These are phyloP conservation scores for Hemiscyllium ocellatum DNA, from an alignment of 2,113 vertebrate species.

Conservation along the genomic window DNA sequence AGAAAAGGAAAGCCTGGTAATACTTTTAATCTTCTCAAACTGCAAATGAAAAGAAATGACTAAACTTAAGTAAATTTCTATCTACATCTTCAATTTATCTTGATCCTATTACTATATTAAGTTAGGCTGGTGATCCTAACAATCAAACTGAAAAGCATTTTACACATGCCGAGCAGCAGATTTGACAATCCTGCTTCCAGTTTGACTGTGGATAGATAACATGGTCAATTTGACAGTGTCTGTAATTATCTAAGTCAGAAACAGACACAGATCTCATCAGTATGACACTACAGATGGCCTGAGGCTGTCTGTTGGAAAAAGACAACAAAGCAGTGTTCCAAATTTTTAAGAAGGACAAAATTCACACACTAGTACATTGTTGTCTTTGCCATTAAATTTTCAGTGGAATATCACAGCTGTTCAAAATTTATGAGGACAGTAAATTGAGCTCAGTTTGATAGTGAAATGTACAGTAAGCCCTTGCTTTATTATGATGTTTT, in stretches of 20 bases:
- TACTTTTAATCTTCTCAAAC: neutral
- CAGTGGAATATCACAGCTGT: slow-evolving; percentile 7
- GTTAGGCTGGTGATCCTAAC: neutral
- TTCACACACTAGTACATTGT: neutral
- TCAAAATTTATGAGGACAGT: neutral
- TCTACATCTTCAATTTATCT: neutral
- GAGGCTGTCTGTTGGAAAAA: neutral
- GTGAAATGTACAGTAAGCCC: neutral
- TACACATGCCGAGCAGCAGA: neutral
- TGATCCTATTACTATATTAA: neutral
- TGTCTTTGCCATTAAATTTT: neutral
- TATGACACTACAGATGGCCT: neutral
- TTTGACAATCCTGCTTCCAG: neutral
- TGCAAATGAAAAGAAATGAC: neutral
- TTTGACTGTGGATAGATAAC: neutral
- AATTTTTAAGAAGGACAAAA: neutral
- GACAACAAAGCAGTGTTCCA: slow-evolving; percentile 23
- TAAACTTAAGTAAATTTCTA: neutral
- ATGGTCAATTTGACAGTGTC: neutral
- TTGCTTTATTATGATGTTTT: neutral
- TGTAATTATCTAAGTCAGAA: slow-evolving; percentile 27
- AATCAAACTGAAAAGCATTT: neutral
- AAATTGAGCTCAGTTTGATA: neutral
- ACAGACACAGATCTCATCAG: slow-evolving; percentile 16
- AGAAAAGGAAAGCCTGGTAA: neutral